phyloP scores from a whole-genome alignment of 2,113 vertebrate species.

The Neopipo cinnamomea region DNA sequence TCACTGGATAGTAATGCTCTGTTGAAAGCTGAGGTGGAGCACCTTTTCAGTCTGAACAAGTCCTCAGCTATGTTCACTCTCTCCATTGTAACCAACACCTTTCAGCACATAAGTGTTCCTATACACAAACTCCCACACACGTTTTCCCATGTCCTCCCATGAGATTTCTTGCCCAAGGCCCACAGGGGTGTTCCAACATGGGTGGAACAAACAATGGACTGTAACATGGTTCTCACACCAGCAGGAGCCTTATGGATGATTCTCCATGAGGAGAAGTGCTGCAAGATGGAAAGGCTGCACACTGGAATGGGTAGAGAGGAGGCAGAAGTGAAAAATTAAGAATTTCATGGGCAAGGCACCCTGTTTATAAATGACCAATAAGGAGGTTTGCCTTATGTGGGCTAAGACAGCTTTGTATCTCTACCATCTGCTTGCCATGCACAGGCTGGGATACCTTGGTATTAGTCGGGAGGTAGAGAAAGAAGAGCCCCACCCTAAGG shows the following conservation, averaged over 20 bases:
- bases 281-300: neutral
- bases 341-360: neutral
- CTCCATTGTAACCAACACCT: neutral
- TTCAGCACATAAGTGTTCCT: neutral
- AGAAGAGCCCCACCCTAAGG: neutral
- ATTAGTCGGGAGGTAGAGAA: neutral
- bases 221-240: neutral
- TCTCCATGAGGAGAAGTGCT: neutral
- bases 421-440: slow-evolving; percentile 14
- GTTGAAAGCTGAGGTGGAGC: slow-evolving; percentile 44
- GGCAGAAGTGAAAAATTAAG: neutral
- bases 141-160: slow-evolving; percentile 2
- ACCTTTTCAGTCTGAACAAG: neutral
- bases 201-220: neutral
- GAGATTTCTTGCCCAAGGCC: neutral
- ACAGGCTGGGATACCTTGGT: neutral
- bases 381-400: neutral
- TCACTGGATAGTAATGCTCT: neutral
- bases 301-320: neutral
- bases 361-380: neutral
- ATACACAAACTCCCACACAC: neutral
- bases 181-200: neutral
- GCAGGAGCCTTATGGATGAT: neutral
- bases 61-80: neutral
- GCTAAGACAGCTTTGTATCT: neutral